phyloP scores from a whole-genome alignment of 2,888 invertebrate species.

The Axea sp. region DNA sequence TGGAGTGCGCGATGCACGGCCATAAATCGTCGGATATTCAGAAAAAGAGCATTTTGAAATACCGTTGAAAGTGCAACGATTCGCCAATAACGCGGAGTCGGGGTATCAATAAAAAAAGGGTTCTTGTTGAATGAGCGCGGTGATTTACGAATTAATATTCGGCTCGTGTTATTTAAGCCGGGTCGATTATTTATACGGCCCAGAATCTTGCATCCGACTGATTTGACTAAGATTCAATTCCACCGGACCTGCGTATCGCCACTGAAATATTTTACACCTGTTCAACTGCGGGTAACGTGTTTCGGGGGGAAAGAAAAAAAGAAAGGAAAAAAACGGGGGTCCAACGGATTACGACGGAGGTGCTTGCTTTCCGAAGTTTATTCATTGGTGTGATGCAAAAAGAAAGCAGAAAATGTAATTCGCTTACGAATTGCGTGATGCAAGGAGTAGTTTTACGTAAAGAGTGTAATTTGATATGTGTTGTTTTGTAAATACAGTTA shows the following conservation, averaged over 20 bases:
- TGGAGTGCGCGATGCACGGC: slow-evolving; percentile 59
- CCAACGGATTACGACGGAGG: slow-evolving; percentile 28
- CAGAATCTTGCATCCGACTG: slow-evolving; percentile 47
- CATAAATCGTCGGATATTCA: slow-evolving; percentile 63
- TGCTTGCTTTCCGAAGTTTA: slow-evolving; percentile 17
- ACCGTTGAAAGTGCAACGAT: slow-evolving; percentile 61
- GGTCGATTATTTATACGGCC: slow-evolving; percentile 52
- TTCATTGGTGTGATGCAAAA: too few species aligned
- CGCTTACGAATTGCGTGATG: too few species aligned
- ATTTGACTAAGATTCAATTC: slow-evolving; percentile 55
- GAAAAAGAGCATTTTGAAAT: slow-evolving; percentile 62
- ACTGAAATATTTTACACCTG: slow-evolving; percentile 41
- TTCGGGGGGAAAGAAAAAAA: too few species aligned
- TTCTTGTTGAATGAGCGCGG: slow-evolving; percentile 43
- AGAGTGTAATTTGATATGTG: too few species aligned
- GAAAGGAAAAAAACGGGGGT: slow-evolving; percentile 18
- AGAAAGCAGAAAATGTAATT: too few species aligned
- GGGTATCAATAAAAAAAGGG: slow-evolving; percentile 56
- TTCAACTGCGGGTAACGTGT: slow-evolving; percentile 29
- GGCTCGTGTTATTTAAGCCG: slow-evolving; percentile 50
- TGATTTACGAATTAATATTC: slow-evolving; percentile 61
- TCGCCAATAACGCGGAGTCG: slow-evolving; percentile 51
- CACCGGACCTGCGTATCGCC: neutral
- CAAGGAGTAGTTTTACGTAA: too few species aligned
- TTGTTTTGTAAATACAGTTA: too few species aligned